phyloP scores from a whole-genome alignment of 2,888 invertebrate species.

The Cotesia congregata region DNA sequence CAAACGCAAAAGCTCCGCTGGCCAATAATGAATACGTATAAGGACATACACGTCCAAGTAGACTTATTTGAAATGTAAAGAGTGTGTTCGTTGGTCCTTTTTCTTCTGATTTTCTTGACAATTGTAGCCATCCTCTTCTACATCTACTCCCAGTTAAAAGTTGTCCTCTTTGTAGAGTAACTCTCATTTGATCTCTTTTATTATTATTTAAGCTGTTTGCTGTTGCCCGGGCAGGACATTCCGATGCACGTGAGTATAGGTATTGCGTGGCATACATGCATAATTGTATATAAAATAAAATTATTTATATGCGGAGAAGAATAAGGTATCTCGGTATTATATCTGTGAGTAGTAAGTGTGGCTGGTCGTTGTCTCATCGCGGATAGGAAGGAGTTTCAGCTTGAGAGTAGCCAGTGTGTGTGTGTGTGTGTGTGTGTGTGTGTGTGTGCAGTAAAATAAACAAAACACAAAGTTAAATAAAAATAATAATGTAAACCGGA shows the following conservation, averaged over 20 bases:
- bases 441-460: conserved; percentile 32
- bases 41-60: conserved; percentile 53
- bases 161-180: conserved; percentile 19
- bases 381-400: no score
- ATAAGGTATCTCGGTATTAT: no score
- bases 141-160: conserved; percentile 11
- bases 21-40: conserved; percentile 66
- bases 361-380: no score
- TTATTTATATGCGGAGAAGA: conserved; percentile 56
- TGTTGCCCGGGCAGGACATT: conserved; percentile 28
- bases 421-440: background rate
- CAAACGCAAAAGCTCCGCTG: conserved; percentile 1
- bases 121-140: background rate
- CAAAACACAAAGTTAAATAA: conserved; percentile 25
- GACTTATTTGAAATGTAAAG: conserved; percentile 69
- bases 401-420: background rate
- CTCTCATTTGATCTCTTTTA: conserved; percentile 3
- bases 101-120: conserved; percentile 25
- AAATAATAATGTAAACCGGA: background rate
- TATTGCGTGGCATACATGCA: conserved; percentile 60
- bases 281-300: conserved; percentile 62
- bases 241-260: conserved; percentile 33
- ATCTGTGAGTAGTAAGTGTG: no score
- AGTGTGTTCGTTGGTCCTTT: conserved; percentile 49
- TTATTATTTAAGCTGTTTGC: background rate